These are phyloP conservation scores for Tupaia chinensis DNA, from an alignment of 2,113 vertebrate species.

Conservation along the genomic window DNA sequence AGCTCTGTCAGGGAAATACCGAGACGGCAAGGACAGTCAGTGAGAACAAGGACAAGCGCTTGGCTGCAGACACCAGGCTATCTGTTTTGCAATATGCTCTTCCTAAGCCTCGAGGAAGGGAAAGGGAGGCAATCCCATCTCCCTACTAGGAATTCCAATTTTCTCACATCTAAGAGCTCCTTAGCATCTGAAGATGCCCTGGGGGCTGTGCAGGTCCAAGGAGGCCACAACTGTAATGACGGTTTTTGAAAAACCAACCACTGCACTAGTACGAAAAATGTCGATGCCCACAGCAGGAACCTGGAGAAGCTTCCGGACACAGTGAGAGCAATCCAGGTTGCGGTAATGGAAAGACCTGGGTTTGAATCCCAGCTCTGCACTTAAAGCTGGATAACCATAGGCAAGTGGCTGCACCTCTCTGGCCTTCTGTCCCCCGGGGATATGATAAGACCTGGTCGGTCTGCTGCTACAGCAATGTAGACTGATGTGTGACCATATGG, in stretches of 20 bases:
- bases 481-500: no score
- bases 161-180: neutral
- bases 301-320: neutral
- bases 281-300: neutral
- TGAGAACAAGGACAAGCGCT: neutral
- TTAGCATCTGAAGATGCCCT: neutral
- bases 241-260: neutral
- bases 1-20: no score
- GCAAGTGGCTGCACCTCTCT: neutral
- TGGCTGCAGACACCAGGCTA: neutral
- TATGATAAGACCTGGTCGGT: rapidly evolving
- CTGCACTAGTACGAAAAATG: neutral
- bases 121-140: neutral
- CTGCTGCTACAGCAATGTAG: neutral
- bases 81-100: neutral
- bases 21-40: neutral
- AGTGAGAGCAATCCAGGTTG: neutral
- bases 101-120: neutral
- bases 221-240: neutral
- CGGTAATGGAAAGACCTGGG: neutral
- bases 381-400: neutral
- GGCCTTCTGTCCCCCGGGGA: neutral
- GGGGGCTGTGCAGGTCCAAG: neutral
- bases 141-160: neutral
- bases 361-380: neutral